Evolutionary conservation across 2,888 invertebrate species (phyloP).

Genomic region (Rosalia funebris): DNA sequence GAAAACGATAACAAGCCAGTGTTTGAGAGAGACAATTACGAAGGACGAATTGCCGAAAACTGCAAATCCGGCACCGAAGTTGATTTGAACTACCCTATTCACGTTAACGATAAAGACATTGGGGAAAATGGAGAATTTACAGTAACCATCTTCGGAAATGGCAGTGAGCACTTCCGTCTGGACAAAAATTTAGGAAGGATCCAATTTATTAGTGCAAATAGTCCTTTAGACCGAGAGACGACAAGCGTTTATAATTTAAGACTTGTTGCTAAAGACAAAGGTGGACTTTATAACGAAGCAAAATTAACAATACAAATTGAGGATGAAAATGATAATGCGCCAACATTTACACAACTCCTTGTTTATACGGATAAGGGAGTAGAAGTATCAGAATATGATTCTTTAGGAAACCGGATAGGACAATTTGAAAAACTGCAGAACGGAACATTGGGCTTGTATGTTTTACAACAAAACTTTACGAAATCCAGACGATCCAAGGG

Average conservation of each 20-base stretch:
- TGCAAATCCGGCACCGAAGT: conserved; percentile 76
- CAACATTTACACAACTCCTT: conserved; percentile 76
- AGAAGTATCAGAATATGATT: conserved; percentile 73
- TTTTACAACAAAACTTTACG: conserved; percentile 51
- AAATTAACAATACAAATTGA: conserved; percentile 75
- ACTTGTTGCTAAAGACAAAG: conserved; percentile 80
- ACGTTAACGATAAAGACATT: conserved; percentile 77
- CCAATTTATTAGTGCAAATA: conserved; percentile 65
- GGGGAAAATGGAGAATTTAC: conserved; percentile 76
- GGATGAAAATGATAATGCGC: conserved; percentile 86
- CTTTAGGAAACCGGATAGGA: conserved; percentile 65
- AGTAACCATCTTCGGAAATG: conserved; percentile 78
- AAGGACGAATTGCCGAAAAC: conserved; percentile 83
- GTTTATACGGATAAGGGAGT: conserved; percentile 76
- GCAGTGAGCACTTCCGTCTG: conserved; percentile 77
- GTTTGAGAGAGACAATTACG: conserved; percentile 77
- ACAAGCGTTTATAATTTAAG: conserved; percentile 74
- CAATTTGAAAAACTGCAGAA: conserved; percentile 63
- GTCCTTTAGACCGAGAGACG: conserved; percentile 77
- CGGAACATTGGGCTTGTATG: conserved; percentile 48
- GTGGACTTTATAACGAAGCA: conserved; percentile 79
- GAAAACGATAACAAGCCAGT: conserved; percentile 88
- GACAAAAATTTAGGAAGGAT: conserved; percentile 74
- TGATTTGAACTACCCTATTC: conserved; percentile 73
- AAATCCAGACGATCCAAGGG: conserved; percentile 51